Evolutionary conservation across 2,888 invertebrate genomes (phyloP), one percentile per base, ranked within the genome.

Genomic region (Sturmia bella): DNA sequence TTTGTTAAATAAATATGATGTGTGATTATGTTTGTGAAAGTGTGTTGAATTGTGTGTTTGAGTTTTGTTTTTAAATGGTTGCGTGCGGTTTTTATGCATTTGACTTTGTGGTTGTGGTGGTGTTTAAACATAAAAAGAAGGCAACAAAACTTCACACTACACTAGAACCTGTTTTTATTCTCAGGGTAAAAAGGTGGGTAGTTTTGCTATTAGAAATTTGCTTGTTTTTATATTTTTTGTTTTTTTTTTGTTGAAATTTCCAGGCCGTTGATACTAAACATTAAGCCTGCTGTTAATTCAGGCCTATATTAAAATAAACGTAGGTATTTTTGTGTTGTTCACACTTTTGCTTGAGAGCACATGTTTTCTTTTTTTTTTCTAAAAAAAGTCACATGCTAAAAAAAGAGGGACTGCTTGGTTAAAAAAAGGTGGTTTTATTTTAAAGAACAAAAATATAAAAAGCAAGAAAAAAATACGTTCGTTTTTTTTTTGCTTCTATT

Each of bases 81-180:
- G 82, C 70, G 66, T 82, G 82, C 61, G 82, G 84, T 81, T 83
- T 84, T 79, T 79, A 77, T 84, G 84, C 76, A 84, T 84, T 84
- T 84, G 84, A 83, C 83, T 84, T 84, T 84, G 84, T 74, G 81
- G 84, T 77, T 84, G 80, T 66, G 78, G 72, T 78, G 74, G 64
- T 82, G 69, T 69, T 76, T 39, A 45, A 32, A 63, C 39, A 76
- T 54, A 68, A 7, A 24, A 17, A 43, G 19, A 64, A 50, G 48
- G n/a, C n/a, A n/a, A n/a, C n/a, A n/a, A 61, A 27, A 56, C 70
- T 74, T 32, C 32, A 32, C 32, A 32, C 9, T 32, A 41, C 59
- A 78, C 45, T 27, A 61, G 48, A 37, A 50, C 59, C 59, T 48
- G 66, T 50, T 56, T 50, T 37, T 69, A n/a, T n/a, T 41, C 45